Percentiles rank a stretch among this genome's conserved stretches.
phyloP scores from a whole-genome alignment of 2,888 invertebrate genomes.

The Drosophila paranaensis region DNA sequence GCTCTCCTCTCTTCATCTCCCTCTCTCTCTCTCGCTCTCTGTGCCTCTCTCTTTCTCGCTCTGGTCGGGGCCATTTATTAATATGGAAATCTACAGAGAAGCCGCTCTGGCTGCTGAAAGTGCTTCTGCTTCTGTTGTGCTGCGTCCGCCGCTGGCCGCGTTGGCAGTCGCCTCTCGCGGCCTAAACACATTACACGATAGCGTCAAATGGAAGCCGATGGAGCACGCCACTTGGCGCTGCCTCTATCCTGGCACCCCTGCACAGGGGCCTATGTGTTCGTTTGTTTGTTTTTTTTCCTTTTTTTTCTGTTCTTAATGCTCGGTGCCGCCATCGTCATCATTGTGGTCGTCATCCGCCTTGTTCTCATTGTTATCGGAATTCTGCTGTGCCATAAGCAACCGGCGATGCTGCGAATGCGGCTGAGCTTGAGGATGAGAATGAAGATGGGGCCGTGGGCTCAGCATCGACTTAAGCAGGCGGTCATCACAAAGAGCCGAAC shows the following conservation, averaged over 20 bases:
- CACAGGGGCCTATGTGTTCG: not conserved
- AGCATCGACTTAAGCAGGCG: slow-evolving; percentile 54
- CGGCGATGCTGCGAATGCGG: slow-evolving; percentile 19
- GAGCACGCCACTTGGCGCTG: slow-evolving; percentile 52
- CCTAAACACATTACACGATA: slow-evolving; percentile 79
- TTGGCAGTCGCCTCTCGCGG: slow-evolving; percentile 42
- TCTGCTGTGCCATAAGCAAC: slow-evolving; percentile 63
- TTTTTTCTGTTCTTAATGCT: slow-evolving; percentile 20
- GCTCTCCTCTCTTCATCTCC: not conserved
- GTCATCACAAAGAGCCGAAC: slow-evolving; percentile 68
- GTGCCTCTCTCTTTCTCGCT: slow-evolving; percentile 10
- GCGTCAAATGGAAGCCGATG: slow-evolving; percentile 76
- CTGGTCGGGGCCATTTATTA: slow-evolving; percentile 72
- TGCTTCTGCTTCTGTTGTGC: slow-evolving; percentile 51
- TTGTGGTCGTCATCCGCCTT: slow-evolving; percentile 52
- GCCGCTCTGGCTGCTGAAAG: slow-evolving; percentile 57
- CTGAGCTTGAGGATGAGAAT: slow-evolving; percentile 5
- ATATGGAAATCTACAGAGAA: slow-evolving; percentile 78
- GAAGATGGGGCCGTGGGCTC: not conserved
- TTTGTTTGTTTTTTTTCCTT: not conserved
- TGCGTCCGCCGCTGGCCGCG: slow-evolving; percentile 22
- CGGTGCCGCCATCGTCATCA: slow-evolving; percentile 51
- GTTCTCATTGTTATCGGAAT: slow-evolving; percentile 75
- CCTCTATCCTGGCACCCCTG: slow-evolving; percentile 20
- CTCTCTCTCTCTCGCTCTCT: not conserved